phyloP scores from a whole-genome alignment of 2,113 vertebrate species.

The Orycteropus afer region DNA sequence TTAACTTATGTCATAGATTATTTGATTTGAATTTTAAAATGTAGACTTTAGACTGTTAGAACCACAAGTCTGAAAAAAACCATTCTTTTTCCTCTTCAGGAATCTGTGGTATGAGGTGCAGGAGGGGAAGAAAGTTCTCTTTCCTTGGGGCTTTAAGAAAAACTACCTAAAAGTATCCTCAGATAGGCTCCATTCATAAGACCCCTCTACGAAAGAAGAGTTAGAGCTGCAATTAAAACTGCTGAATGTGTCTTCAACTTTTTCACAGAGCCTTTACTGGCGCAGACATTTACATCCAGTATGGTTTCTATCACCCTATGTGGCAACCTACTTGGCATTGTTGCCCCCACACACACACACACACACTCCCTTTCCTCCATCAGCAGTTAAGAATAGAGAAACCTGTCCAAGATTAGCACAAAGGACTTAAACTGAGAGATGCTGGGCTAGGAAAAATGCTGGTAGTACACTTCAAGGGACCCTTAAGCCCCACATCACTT shows the following conservation, averaged over 20 bases:
- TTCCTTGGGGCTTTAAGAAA: neutral
- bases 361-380: no score
- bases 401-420: neutral
- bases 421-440: neutral
- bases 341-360: neutral
- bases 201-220: neutral
- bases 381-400: neutral
- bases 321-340: no score
- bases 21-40: neutral
- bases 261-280: neutral
- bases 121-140: neutral
- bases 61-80: neutral
- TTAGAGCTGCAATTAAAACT: neutral
- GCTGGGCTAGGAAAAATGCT: neutral
- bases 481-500: neutral
- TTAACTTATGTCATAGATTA: neutral
- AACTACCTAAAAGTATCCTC: neutral
- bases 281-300: neutral
- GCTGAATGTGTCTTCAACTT: neutral
- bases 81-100: neutral
- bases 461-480: neutral
- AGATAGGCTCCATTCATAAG: neutral
- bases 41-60: conserved; percentile 4
- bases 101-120: neutral
- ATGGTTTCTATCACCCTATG: neutral